These are phyloP conservation scores for Cossypha caffra DNA, from an alignment of 2,797 vertebrate genomes.

Conservation along the genomic window DNA sequence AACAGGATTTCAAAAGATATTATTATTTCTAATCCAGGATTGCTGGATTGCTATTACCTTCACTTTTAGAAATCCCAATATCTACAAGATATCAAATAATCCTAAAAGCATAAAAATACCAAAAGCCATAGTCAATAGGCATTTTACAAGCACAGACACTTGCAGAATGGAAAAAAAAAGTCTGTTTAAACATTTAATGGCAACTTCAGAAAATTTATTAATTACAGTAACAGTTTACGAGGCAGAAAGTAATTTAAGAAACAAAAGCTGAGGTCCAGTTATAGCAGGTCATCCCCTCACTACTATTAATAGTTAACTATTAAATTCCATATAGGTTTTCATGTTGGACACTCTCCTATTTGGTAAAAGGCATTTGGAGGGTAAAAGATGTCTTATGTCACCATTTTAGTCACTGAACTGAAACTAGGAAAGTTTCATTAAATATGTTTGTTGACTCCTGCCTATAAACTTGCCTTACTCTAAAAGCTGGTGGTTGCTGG, in stretches of 20 bases:
- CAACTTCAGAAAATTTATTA: neutral
- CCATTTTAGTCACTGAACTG: neutral
- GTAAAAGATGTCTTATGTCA: neutral
- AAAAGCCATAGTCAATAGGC: neutral
- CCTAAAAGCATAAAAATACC: neutral
- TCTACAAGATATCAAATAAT: neutral
- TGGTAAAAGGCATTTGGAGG: neutral
- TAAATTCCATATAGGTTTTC: neutral
- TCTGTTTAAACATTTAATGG: neutral
- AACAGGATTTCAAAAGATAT: neutral
- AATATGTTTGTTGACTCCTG: neutral
- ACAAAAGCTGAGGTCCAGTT: neutral
- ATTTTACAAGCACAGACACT: neutral
- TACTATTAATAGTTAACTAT: neutral
- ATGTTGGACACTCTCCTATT: neutral
- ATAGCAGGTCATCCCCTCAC: neutral
- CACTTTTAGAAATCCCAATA: neutral
- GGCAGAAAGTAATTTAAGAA: neutral
- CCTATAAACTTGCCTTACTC: neutral
- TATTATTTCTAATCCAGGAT: neutral
- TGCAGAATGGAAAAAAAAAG: neutral
- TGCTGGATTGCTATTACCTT: neutral
- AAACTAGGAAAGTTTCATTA: neutral
- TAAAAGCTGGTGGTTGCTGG: neutral
- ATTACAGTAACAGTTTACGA: neutral